Evolutionary conservation across 2,113 vertebrate genomes (phyloP).

Genomic region (Tamias sibiricus): DNA sequence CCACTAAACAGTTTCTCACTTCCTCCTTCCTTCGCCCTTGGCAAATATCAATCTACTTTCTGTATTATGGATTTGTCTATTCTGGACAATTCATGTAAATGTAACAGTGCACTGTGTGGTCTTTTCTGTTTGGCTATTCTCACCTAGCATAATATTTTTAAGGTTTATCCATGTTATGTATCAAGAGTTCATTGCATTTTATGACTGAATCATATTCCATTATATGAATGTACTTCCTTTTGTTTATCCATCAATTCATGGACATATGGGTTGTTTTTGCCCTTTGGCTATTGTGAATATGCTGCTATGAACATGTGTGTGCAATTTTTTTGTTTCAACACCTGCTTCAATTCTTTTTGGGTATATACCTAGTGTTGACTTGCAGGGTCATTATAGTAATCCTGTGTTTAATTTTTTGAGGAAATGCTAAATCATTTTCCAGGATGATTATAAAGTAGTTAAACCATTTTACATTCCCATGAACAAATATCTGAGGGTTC

Average conservation of each 20-base stretch:
- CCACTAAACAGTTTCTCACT: neutral
- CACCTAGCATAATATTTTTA: neutral
- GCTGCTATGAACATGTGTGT: neutral
- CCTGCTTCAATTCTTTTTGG: neutral
- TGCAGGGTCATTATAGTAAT: neutral
- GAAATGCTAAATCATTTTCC: neutral
- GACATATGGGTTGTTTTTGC: neutral
- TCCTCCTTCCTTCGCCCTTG: neutral
- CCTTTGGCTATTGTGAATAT: neutral
- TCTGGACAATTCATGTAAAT: neutral
- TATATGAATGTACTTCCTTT: neutral
- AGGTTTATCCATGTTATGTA: neutral
- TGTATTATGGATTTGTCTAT: neutral
- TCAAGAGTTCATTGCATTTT: slow-evolving; percentile 3
- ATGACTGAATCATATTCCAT: neutral
- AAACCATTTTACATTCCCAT: neutral
- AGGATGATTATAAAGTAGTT: too few relatives aligned
- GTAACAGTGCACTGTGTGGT: neutral
- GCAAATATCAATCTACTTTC: neutral
- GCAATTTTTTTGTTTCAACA: neutral
- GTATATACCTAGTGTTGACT: neutral
- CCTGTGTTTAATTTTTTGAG: slow-evolving; percentile 17
- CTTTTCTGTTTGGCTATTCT: neutral
- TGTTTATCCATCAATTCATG: neutral
- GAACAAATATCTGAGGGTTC: neutral